These are phyloP conservation scores for Eupleurogrammus muticus DNA, from an alignment of 2,797 vertebrate species.

Conservation along the genomic window DNA sequence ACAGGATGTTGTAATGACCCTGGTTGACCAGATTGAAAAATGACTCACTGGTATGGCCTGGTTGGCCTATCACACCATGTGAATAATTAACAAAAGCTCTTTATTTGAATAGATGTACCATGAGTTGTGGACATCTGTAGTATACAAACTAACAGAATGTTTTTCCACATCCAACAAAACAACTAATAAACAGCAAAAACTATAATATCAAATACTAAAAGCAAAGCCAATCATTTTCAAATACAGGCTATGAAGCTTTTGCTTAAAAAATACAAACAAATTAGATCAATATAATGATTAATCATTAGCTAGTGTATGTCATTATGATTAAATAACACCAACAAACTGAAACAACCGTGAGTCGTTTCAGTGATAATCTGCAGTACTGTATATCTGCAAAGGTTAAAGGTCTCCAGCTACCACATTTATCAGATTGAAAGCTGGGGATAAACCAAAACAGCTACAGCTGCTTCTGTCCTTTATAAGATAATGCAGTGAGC, in stretches of 20 bases:
- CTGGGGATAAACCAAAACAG: not conserved
- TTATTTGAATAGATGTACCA: no score
- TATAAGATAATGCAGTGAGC: not conserved
- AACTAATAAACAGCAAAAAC: no score
- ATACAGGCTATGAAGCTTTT: not conserved
- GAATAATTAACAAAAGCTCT: no score
- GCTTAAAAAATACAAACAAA: not conserved
- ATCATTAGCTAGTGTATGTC: not conserved
- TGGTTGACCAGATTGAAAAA: no score
- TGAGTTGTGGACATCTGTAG: no score
- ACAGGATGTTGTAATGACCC: no score
- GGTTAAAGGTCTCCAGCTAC: slow-evolving; percentile 10
- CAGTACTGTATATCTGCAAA: slow-evolving; percentile 4
- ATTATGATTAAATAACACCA: not conserved
- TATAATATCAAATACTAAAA: no score
- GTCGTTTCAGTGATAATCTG: slow-evolving; percentile 12
- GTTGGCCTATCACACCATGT: no score
- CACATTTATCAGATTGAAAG: not conserved
- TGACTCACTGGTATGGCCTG: no score
- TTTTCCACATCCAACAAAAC: no score
- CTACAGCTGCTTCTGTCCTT: not conserved
- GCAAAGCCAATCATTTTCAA: not conserved
- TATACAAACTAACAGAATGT: no score
- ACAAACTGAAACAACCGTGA: not conserved
- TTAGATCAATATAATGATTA: not conserved